These are phyloP conservation scores for Clarias laeviceps DNA, from an alignment of 2,797 vertebrate genomes.

Conservation along the genomic window DNA sequence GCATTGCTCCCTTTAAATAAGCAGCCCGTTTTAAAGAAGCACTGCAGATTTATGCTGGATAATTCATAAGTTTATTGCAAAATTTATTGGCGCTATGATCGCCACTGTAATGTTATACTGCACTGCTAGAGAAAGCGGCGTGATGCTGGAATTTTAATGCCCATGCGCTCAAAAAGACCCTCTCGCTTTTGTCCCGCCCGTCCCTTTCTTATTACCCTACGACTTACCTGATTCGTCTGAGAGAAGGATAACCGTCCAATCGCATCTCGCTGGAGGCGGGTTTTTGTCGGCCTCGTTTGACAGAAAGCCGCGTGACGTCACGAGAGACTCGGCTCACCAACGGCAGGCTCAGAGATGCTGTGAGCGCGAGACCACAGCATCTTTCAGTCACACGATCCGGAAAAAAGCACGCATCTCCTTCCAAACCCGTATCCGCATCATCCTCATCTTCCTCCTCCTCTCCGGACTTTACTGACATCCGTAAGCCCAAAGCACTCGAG, in stretches of 20 bases:
- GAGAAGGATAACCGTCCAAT: constrained; percentile 65
- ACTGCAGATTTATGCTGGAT: constrained; percentile 13
- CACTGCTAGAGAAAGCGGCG: constrained; percentile 2
- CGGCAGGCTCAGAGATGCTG: constrained; percentile 80
- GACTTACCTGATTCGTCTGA: constrained; percentile 54
- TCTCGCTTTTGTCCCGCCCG: constrained; percentile 20
- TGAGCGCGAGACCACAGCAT: constrained; percentile 81
- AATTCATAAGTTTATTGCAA: background rate
- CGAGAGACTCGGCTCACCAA: constrained; percentile 69
- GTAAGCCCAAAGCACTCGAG: constrained; percentile 52
- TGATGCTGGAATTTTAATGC: constrained; percentile 40
- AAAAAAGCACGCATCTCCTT: constrained; percentile 63
- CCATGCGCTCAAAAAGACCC: background rate
- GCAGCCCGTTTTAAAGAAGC: background rate
- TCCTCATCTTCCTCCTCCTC: constrained; percentile 38
- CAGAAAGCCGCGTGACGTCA: constrained; percentile 74
- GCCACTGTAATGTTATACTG: background rate
- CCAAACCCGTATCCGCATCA: constrained; percentile 59
- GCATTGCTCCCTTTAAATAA: background rate
- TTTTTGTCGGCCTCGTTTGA: constrained; percentile 50
- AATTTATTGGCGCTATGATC: background rate
- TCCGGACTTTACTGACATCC: constrained; percentile 59
- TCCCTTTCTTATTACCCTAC: constrained; percentile 65
- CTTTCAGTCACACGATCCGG: constrained; percentile 68
- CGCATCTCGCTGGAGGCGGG: constrained; percentile 50